phyloP scores from a whole-genome alignment of 1,140 invertebrate genomes.

The Drosophila chauvacae region DNA sequence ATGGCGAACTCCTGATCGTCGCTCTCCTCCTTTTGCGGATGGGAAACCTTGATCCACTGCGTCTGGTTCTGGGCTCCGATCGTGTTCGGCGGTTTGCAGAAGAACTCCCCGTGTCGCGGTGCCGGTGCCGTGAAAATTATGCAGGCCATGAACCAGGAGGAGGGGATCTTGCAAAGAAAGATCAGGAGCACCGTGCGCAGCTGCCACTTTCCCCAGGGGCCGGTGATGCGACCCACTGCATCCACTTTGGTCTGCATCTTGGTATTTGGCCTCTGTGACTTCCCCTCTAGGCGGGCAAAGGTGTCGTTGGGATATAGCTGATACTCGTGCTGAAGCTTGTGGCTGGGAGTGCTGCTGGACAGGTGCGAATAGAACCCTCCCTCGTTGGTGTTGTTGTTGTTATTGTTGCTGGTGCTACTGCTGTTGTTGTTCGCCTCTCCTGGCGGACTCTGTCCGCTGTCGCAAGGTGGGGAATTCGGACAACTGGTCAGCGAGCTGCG shows the following conservation, averaged over 20 bases:
- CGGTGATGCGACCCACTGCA: slow-evolving; percentile 81
- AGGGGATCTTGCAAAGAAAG: slow-evolving; percentile 84
- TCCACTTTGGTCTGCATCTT: slow-evolving; percentile 84
- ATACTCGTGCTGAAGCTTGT: slow-evolving; percentile 51
- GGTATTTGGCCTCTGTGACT: slow-evolving; percentile 41
- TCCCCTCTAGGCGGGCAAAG: slow-evolving; percentile 70
- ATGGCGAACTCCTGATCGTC: slow-evolving; percentile 81
- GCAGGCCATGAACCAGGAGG: slow-evolving; percentile 85
- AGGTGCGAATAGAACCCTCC: slow-evolving; percentile 57
- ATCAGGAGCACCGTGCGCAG: slow-evolving; percentile 81
- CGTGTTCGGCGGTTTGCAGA: slow-evolving; percentile 75
- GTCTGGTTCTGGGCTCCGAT: slow-evolving; percentile 73
- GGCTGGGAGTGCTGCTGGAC: slow-evolving; percentile 14
- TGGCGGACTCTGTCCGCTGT: neutral
- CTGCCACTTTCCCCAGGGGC: slow-evolving; percentile 84
- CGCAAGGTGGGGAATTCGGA: slow-evolving; percentile 15
- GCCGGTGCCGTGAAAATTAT: slow-evolving; percentile 84
- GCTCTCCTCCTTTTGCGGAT: slow-evolving; percentile 78
- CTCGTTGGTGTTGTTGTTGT: slow-evolving; percentile 39
- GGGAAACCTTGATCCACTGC: slow-evolving; percentile 82
- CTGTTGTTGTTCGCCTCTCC: slow-evolving; percentile 61
- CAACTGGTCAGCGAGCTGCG: slow-evolving; percentile 51
- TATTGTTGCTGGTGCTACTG: slow-evolving; percentile 43
- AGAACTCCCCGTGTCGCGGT: slow-evolving; percentile 80
- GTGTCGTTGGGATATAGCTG: slow-evolving; percentile 77